Conservation (phyloP, 2,797 vertebrate genomes). For the Cyprinella venusta region DNA sequence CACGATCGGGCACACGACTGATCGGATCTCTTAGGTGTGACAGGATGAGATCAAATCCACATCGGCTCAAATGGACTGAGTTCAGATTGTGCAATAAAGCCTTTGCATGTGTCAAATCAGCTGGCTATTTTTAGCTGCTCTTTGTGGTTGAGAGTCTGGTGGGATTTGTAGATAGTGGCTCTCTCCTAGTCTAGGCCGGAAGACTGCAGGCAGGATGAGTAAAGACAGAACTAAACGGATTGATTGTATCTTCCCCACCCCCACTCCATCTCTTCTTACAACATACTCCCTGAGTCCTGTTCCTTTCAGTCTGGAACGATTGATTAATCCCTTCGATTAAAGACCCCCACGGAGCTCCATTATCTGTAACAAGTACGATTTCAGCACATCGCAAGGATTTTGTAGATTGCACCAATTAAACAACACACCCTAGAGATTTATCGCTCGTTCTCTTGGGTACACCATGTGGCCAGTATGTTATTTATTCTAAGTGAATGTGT, state of each 20-base stretch:
- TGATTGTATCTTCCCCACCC: constrained; percentile 54
- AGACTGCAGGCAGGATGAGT: constrained; percentile 55
- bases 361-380: constrained; percentile 45
- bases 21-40: constrained; percentile 21
- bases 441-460: constrained; percentile 41
- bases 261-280: constrained; percentile 39
- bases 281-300: constrained; percentile 20
- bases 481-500: constrained; percentile 53
- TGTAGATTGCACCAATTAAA: constrained; percentile 46
- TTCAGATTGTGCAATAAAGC: constrained; percentile 29
- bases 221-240: constrained; percentile 57
- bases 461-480: constrained; percentile 28
- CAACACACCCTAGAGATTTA: constrained; percentile 55
- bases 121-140: constrained; percentile 41
- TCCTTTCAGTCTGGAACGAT: constrained; percentile 45
- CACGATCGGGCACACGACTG: neutral
- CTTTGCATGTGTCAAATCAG: constrained; percentile 28
- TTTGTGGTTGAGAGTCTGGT: constrained; percentile 36
- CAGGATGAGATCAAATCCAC: constrained; percentile 33
- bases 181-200: constrained; percentile 36
- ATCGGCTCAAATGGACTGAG: constrained; percentile 28
- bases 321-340: constrained; percentile 59
- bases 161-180: constrained; percentile 55
- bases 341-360: constrained; percentile 42
- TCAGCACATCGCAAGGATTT: constrained; percentile 42